Conservation (phyloP, 2,888 invertebrate genomes). For the Digitonthophagus gazella region DNA sequence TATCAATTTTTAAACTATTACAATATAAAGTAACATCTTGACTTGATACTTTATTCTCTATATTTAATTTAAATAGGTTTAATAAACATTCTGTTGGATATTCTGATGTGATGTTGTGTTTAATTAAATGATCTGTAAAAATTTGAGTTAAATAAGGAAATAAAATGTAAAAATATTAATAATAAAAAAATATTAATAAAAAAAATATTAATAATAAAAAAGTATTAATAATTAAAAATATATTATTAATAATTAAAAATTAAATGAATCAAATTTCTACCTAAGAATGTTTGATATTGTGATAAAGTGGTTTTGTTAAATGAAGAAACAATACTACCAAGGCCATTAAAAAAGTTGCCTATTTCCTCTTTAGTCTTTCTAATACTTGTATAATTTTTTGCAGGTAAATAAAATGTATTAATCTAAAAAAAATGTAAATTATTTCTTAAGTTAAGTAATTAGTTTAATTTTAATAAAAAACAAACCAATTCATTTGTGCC, state of each 20-base stretch:
- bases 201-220: background rate
- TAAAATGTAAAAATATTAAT: background rate
- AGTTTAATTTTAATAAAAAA: constrained; percentile 5
- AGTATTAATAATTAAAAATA: background rate
- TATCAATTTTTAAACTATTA: constrained; percentile 43
- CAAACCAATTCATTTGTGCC: constrained; percentile 40
- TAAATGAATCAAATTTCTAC: constrained; percentile 32
- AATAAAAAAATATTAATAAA: background rate
- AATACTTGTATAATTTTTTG: constrained; percentile 37
- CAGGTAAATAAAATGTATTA: constrained; percentile 42
- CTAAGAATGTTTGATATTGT: constrained; percentile 40
- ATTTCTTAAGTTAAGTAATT: constrained; percentile 23
- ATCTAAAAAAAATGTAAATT: constrained; percentile 35
- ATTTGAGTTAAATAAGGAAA: background rate
- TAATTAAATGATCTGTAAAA: constrained; percentile 29
- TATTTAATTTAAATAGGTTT: constrained; percentile 39
- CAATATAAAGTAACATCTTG: constrained; percentile 40
- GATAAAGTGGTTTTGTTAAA: constrained; percentile 38
- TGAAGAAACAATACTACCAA: constrained; percentile 36
- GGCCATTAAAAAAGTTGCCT: constrained; percentile 38
- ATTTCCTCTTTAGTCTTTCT: constrained; percentile 36
- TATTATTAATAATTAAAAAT: constrained; percentile 33
- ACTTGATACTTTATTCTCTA: constrained; percentile 35
- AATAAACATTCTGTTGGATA: constrained; percentile 43
- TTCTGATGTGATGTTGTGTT: constrained; percentile 35